Evolutionary conservation across 2,113 vertebrate genomes (phyloP), one percentile per base, ranked within the genome.

Genomic region (Megaceryle maxima): DNA sequence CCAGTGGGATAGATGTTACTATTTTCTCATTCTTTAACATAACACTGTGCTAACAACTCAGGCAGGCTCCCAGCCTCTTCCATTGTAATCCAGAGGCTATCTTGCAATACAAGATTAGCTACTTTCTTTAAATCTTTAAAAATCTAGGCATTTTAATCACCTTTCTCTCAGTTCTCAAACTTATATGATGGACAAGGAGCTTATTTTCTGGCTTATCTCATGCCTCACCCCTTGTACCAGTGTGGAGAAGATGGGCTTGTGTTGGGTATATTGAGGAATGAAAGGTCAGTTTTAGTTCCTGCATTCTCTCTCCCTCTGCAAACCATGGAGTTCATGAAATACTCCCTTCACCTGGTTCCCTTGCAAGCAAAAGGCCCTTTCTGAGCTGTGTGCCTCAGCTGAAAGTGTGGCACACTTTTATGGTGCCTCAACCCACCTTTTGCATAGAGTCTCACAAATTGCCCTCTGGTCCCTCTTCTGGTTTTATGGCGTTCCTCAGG

Each of bases 401-500:
- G 51, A 64, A 56, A 44, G n/a, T 11, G 8, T 10, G 4, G 6
- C 24, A 31, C 1, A 0, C 7, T 41, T 46, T 3, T 18, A 6
- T 1, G 5, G 55, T 11, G 25, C 16, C 33, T 51, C 2, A 1
- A 33, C 63, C 22, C 43, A 6, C 20, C 29, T 41, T 92, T 41
- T 19, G 9, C 37, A 18, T 8, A 10, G 6, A 81, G 48, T 33
- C 37, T 81, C 63, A 24, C 24, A 28, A 66, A 53, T 16, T 16
- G 4, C 7, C 11, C 10, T 18, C 13, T 3, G 1, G 12, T 13
- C 19, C 22, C 11, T 63, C 22, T 69, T 43, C 19, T 18, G 37
- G 12, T 44, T 41, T 55, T 39, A 22, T 25, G 2, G 0, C 1
- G 0, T 25, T 53, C 60, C 56, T 46, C 0, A 0, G 37, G 20